A percentile compares a stretch with the other conserved stretches of the same genome.
phyloP scores from a whole-genome alignment of 2,888 invertebrate genomes.

The Trilocha varians region DNA sequence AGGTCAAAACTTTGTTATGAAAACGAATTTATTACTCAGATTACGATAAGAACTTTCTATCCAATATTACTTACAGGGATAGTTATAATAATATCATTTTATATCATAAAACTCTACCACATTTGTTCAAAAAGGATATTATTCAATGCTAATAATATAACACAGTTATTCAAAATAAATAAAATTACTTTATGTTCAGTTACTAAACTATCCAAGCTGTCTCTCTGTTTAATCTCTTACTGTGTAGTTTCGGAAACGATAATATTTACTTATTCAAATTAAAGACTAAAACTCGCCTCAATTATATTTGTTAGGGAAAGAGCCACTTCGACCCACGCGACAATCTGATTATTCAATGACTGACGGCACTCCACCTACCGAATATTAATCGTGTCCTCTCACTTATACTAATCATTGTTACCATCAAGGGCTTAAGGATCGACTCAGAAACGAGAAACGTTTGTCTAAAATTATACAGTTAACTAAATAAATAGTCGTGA shows the following conservation, averaged over 20 bases:
- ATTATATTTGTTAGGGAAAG: slow-evolving; percentile 14
- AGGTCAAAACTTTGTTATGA: slow-evolving; percentile 22
- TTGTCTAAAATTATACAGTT: slow-evolving; percentile 41
- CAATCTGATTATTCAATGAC: slow-evolving; percentile 48
- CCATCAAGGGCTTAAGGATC: slow-evolving; percentile 32
- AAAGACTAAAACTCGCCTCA: background rate
- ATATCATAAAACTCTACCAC: no score
- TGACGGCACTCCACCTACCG: slow-evolving; percentile 35
- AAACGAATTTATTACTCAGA: background rate
- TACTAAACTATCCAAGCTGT: background rate
- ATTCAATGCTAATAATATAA: no score
- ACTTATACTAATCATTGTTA: slow-evolving; percentile 36
- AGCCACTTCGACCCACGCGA: slow-evolving; percentile 32
- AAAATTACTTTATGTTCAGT: no score
- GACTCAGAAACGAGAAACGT: slow-evolving; percentile 33
- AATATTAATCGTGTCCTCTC: slow-evolving; percentile 44
- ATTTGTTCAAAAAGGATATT: no score
- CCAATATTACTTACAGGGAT: no score
- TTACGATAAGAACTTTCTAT: no score
- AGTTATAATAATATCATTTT: no score
- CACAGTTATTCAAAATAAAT: no score
- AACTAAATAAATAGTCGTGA: no score
- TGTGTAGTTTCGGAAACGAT: background rate
- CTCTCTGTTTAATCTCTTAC: background rate
- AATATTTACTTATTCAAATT: background rate